Base-by-base conservation (phyloP, 2,113 vertebrate species). In the Atrichornis clamosus region DNA sequence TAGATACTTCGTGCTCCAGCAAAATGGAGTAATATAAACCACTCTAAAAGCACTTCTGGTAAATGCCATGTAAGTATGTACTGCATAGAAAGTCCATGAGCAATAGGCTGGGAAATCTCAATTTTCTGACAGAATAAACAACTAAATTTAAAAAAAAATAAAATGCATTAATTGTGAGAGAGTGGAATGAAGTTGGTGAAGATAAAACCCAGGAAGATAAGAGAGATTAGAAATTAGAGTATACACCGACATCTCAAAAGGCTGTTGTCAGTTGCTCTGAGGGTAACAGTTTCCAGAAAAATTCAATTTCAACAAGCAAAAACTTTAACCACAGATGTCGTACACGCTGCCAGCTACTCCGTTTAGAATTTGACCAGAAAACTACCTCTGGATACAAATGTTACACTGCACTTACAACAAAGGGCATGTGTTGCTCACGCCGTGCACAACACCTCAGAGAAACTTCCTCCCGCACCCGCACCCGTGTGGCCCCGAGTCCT, bases 381-480 rank as follows among this genome's bases (percentile, higher is more conserved):
- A 4, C 56, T 5, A 9, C 39, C 41, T 15, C 39, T 5, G 33
- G 44, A 28, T 41, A 12, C 37, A 16, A 7, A 2, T 0, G 0
- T 3, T 19, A 13, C 59, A 0, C 0, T 0, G 8, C 59, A 0
- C 2, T 46, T 2, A 1, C 39, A 56, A 64, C 87, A 89, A 52
- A 82, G 23, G 15, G 1, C 90, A 14, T 26, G 55, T 21, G 33
- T 1, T 28, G 53, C 52, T 27, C 21, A 0, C 0, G 55, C 17
- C 77, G 2, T 1, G 44, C 55, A 3, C 30, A 30, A 6, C 55
- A 42, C 37, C 50, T 22, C 41, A 2, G 0, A 4, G 15, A 69
- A 93, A 82, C 30, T 87, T 69, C 8, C 4, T 18, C 18, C 55
- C 12, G 39, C 42, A 2, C 0, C 35, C 2, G 64, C 3, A 15